These are phyloP conservation scores for Hybos culiciformis DNA, from an alignment of 2,888 invertebrate genomes.

Conservation along the genomic window DNA sequence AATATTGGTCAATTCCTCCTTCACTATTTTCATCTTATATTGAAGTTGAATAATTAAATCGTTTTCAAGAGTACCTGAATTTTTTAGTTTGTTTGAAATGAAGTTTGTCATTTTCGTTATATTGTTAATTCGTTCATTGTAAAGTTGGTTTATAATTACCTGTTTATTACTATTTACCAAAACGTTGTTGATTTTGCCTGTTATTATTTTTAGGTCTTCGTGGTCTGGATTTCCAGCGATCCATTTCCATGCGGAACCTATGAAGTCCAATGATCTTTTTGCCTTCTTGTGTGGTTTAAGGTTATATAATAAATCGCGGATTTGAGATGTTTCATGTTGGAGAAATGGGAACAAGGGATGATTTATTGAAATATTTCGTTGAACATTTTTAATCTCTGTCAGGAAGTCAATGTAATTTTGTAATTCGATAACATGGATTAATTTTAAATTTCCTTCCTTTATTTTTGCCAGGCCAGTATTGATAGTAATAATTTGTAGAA, in stretches of 20 bases:
- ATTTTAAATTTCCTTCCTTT: slow-evolving; percentile 9
- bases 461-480: slow-evolving; percentile 6
- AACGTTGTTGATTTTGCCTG: slow-evolving; percentile 4
- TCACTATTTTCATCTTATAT: slow-evolving; percentile 6
- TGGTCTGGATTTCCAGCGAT: slow-evolving; percentile 10
- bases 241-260: slow-evolving; percentile 10
- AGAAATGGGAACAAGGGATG: slow-evolving; percentile 8
- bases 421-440: slow-evolving; percentile 10
- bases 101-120: slow-evolving; percentile 2
- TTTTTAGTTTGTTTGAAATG: not conserved
- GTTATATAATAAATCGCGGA: not conserved
- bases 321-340: slow-evolving; percentile 2
- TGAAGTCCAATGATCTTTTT: slow-evolving; percentile 9
- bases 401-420: slow-evolving; percentile 5
- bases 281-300: slow-evolving; percentile 3
- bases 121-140: slow-evolving; percentile 7
- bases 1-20: slow-evolving; percentile 11
- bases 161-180: slow-evolving; percentile 4
- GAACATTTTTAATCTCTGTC: slow-evolving; percentile 5
- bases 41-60: slow-evolving; percentile 1
- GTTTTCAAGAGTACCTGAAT: not conserved
- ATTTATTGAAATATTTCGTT: slow-evolving; percentile 3
- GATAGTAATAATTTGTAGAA: slow-evolving; percentile 9
- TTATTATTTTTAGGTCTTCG: slow-evolving; percentile 9
- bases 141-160: slow-evolving; percentile 6